A percentile compares a stretch with the other conserved stretches of the same genome.
These are phyloP conservation scores for Acleris emargana DNA, from an alignment of 2,888 invertebrate genomes.

Conservation along the genomic window DNA sequence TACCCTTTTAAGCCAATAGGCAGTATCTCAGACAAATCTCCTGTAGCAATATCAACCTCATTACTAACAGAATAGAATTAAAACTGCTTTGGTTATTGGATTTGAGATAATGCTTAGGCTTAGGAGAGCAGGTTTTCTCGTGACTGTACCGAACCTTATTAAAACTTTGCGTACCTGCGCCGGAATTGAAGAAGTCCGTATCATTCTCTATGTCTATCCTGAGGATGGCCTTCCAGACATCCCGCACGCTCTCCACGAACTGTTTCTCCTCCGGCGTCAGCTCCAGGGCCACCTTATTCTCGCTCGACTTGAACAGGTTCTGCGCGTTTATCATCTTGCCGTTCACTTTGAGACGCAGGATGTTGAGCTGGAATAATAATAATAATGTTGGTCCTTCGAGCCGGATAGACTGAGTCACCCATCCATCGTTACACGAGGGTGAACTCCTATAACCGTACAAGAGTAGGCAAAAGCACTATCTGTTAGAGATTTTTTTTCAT, in stretches of 20 bases:
- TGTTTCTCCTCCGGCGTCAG: constrained; percentile 89
- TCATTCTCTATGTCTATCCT: constrained; percentile 88
- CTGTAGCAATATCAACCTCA: no score
- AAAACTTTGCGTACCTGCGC: constrained; percentile 84
- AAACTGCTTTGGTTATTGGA: no score
- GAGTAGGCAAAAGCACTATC: no score
- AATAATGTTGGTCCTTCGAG: constrained; percentile 8
- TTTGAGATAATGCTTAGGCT: no score
- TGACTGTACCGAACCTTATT: no score
- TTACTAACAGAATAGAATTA: no score
- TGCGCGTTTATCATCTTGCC: constrained; percentile 92
- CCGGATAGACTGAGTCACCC: neutral
- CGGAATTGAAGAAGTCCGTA: constrained; percentile 96
- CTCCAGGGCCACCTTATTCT: constrained; percentile 83
- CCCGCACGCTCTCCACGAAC: constrained; percentile 85
- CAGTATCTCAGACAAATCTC: no score
- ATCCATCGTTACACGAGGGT: no score
- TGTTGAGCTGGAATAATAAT: constrained; percentile 84
- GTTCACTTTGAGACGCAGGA: constrained; percentile 89
- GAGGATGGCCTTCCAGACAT: constrained; percentile 94
- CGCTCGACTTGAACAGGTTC: constrained; percentile 88
- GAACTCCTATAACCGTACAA: no score
- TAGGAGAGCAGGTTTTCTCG: no score
- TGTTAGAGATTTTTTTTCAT: no score
- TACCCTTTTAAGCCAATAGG: no score